Conservation (phyloP, 1,140 invertebrate species). For the Drosophila prosaltans region DNA sequence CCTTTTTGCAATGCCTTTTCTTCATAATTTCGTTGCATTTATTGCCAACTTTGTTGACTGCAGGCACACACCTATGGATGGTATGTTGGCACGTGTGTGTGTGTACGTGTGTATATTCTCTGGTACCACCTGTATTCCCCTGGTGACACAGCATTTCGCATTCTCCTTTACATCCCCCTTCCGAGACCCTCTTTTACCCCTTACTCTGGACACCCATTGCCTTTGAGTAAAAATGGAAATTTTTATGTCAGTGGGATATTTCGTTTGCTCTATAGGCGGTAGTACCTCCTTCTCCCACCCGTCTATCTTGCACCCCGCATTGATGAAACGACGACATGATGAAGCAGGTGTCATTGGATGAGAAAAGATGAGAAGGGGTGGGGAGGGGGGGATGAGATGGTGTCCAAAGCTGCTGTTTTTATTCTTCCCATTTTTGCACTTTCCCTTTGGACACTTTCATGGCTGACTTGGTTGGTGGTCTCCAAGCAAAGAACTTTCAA, state of each 20-base stretch:
- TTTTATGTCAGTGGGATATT: constrained; percentile 7
- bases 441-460: constrained; percentile 13
- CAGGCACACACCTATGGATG: neutral
- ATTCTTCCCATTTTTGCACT: neutral
- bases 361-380: neutral
- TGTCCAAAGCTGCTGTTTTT: neutral
- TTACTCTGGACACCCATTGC: neutral
- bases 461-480: constrained; percentile 6
- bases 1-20: neutral
- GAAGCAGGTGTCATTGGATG: neutral
- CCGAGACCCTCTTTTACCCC: no score
- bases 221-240: constrained; percentile 11
- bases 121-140: neutral
- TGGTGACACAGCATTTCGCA: constrained; percentile 1
- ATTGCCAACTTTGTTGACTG: constrained; percentile 12
- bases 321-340: neutral
- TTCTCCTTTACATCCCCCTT: neutral
- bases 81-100: no score
- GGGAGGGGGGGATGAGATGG: neutral
- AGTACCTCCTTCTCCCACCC: neutral
- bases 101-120: neutral
- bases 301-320: neutral
- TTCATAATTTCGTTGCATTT: constrained; percentile 11
- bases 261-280: neutral
- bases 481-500: neutral